Evolutionary conservation across 2,888 invertebrate genomes (phyloP).

Genomic region (Pediacus dermestoides): DNA sequence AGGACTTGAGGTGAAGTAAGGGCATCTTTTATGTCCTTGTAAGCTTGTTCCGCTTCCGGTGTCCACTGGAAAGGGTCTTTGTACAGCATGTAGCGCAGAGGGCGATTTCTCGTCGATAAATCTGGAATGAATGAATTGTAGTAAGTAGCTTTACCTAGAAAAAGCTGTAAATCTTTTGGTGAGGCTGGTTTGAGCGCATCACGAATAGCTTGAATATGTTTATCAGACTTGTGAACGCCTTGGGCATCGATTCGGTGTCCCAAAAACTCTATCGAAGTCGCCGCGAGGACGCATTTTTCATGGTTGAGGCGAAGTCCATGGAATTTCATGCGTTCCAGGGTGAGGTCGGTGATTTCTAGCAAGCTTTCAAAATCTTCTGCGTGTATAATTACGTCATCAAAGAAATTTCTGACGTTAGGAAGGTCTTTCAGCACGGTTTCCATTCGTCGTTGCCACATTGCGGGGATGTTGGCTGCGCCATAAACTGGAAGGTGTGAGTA

Average conservation of each 20-base stretch:
- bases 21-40: conserved; percentile 14
- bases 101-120: conserved; percentile 17
- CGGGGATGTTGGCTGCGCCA: conserved; percentile 23
- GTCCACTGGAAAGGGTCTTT: conserved; percentile 17
- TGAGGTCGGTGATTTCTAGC: neutral
- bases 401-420: conserved; percentile 1
- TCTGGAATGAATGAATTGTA: conserved; percentile 20
- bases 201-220: conserved; percentile 17
- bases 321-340: conserved; percentile 11
- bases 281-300: conserved; percentile 11
- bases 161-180: conserved; percentile 14
- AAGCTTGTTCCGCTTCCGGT: conserved; percentile 13
- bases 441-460: conserved; percentile 22
- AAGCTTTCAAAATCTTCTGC: conserved; percentile 1
- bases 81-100: conserved; percentile 15
- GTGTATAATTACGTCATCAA: conserved; percentile 2
- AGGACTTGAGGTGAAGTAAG: conserved; percentile 22
- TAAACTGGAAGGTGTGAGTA: conserved; percentile 16
- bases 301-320: conserved; percentile 16
- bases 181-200: conserved; percentile 19
- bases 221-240: conserved; percentile 7
- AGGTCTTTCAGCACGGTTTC: conserved; percentile 11
- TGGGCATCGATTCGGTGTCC: conserved; percentile 19
- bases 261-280: conserved; percentile 10
- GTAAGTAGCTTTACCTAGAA: conserved; percentile 17